A percentile compares a stretch with the other conserved stretches of the same genome.
Evolutionary conservation across 2,113 vertebrate genomes (phyloP).

Genomic region (Entelurus aequoreus): DNA sequence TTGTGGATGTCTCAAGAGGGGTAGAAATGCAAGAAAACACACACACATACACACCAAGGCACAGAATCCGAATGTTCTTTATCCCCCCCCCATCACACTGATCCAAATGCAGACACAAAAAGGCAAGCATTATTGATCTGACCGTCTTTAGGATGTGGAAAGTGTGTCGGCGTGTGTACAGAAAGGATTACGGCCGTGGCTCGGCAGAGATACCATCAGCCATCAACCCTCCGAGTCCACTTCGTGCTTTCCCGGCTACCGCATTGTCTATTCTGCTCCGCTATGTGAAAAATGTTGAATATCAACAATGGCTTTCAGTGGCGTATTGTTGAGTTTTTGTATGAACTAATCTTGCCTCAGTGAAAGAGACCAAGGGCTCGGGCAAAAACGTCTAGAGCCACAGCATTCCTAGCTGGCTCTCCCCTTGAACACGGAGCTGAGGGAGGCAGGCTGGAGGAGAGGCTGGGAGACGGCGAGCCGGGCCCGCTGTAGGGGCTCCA

Average conservation of each 20-base stretch:
- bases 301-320: slow-evolving; percentile 99
- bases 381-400: slow-evolving; percentile 97
- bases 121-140: slow-evolving; percentile 77
- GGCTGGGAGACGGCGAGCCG: slow-evolving; percentile 35
- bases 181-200: slow-evolving; percentile 93
- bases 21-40: background rate
- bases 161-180: slow-evolving; percentile 47
- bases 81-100: slow-evolving; percentile 45
- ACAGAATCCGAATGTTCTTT: slow-evolving; percentile 20
- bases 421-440: slow-evolving; percentile 86
- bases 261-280: slow-evolving; percentile 99
- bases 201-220: slow-evolving; percentile 96
- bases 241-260: slow-evolving; percentile 97
- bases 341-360: slow-evolving; percentile 99
- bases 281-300: slow-evolving; percentile 99
- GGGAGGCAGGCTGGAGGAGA: slow-evolving; percentile 73
- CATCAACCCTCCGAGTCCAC: slow-evolving; percentile 80
- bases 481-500: slow-evolving; percentile 24
- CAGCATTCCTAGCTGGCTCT: slow-evolving; percentile 88
- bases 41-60: slow-evolving; percentile 12
- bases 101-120: slow-evolving; percentile 42
- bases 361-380: slow-evolving; percentile 94
- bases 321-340: slow-evolving; percentile 99
- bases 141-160: slow-evolving; percentile 54
- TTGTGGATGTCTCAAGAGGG: no score